Evolutionary conservation across 2,113 vertebrate species (phyloP).

Genomic region (Pseudonaja textilis): DNA sequence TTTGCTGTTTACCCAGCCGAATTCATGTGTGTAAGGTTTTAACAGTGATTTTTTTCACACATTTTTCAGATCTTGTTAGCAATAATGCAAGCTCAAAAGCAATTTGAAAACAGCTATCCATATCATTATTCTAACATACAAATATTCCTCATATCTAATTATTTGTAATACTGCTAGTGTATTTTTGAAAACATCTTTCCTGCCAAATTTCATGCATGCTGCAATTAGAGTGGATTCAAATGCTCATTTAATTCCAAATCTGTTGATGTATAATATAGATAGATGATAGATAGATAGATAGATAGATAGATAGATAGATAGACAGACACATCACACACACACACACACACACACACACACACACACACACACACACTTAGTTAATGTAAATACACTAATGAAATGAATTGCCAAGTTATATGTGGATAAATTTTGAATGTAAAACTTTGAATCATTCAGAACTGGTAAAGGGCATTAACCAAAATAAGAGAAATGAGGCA

Average conservation of each 20-base stretch:
- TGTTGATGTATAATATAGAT: neutral
- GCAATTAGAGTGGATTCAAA: neutral
- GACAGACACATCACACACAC: too few species aligned
- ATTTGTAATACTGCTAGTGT: neutral
- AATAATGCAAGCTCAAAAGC: neutral
- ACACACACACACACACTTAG: neutral
- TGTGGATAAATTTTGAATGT: neutral
- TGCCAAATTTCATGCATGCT: neutral
- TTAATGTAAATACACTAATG: neutral
- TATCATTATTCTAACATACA: neutral
- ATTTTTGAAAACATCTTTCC: neutral
- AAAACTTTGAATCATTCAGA: neutral
- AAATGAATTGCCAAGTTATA: slow-evolving; percentile 6
- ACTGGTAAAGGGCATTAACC: neutral
- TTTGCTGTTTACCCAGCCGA: neutral
- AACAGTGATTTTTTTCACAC: neutral
- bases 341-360: too few species aligned
- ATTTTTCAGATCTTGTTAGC: neutral
- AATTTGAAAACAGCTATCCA: neutral
- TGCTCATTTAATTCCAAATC: neutral
- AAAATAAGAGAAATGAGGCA: neutral
- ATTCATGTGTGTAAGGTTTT: neutral
- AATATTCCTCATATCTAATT: neutral
- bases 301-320: too few species aligned
- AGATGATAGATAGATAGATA: too few species aligned